Evolutionary conservation across 2,888 invertebrate species (phyloP), one percentile per base, ranked within the genome.

Genomic region (Amphipyra berbera): DNA sequence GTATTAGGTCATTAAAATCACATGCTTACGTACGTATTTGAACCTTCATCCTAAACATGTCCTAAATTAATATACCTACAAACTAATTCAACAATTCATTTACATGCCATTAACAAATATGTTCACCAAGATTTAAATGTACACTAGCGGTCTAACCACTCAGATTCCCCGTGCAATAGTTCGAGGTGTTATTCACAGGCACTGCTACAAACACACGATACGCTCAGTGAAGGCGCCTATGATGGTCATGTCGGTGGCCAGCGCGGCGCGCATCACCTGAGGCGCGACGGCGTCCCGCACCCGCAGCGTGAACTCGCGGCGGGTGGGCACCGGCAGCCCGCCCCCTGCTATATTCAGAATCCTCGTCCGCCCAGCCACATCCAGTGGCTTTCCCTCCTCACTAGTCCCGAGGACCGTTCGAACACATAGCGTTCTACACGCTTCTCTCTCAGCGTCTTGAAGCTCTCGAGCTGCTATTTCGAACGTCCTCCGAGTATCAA

Each of bases 201-300:
- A 48, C 48, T 73, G 88, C 88, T 93, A 94, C 89, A 93, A 88
- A 70, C 93, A 92, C 52, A 93, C 94, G 49, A 90, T 88, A 46
- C 89, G 90, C 78, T 95, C 94, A 10, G 94, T 94, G 73, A 95
- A 94, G 45, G 93, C 94, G 35, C 94, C 94, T 13, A 94, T 78
- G 63, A 95, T 83, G 46, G 85, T 89, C 89, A 95, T 90, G 78
- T 95, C 94, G 37, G 82, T 79, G 44, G 90, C 85, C 33, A 94
- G 88, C 13, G 92, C 91, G 21, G 93, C 94, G 44, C 95, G 90
- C 90, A 95, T 86, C 38, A 91, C 82, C 71, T 94, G 94, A 45
- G 92, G 92, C 6, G 87, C 90, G 10, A 87, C 88, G 15, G 85
- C 83, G 71, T 92, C 91, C 47, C 84, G 86, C 44, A 94, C 94